Conservation (phyloP, 2,113 vertebrate species). For the human region GRCh38 chr14:64956501-64957000, state of each 20-base stretch:
- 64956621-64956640: not conserved
- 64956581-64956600: not conserved
- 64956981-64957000: no score
- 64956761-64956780: not conserved
- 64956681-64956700: not conserved
- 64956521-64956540: not conserved
- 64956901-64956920: not conserved
- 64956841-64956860: not conserved
- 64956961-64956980: no score
- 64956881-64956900: not conserved
- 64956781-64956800: not conserved
- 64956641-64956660: not conserved
- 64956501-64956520: not conserved
- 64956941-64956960: no score
- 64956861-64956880: not conserved
- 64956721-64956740: not conserved
- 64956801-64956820: not conserved
- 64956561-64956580: not conserved
- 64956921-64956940: not conserved
- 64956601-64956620: not conserved
- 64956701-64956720: not conserved
- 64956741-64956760: not conserved
- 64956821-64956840: not conserved
- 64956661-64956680: not conserved
- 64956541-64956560: not conserved